Evolutionary conservation across 2,888 invertebrate genomes (phyloP).

Genomic region (Frankliniella intonsa): DNA sequence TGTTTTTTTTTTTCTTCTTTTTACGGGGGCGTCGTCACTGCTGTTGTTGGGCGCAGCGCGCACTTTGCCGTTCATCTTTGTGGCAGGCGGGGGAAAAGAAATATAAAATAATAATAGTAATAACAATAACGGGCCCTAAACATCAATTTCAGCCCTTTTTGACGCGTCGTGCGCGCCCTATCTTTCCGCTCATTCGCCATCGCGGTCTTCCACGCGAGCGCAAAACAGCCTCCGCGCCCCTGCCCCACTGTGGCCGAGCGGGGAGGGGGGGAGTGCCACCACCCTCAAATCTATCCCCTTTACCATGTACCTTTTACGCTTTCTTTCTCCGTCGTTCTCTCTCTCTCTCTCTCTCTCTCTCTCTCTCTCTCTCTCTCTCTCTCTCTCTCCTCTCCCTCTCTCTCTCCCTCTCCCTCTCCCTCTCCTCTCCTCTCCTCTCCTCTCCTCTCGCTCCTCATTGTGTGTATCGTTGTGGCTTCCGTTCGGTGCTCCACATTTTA

Average conservation of each 20-base stretch:
- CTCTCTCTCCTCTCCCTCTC: neutral
- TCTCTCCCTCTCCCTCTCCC: neutral
- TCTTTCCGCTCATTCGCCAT: conserved; percentile 1
- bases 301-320: too few relatives aligned
- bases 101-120: neutral
- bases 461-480: neutral
- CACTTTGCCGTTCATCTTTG: too few relatives aligned
- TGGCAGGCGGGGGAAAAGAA: neutral
- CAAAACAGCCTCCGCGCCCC: neutral
- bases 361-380: neutral
- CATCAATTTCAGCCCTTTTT: neutral
- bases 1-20: too few relatives aligned
- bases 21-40: too few relatives aligned
- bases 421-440: neutral
- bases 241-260: too few relatives aligned
- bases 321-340: too few relatives aligned
- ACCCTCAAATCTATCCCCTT: too few relatives aligned
- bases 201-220: neutral
- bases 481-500: neutral
- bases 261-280: too few relatives aligned
- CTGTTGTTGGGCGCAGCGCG: too few relatives aligned
- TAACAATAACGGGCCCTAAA: neutral
- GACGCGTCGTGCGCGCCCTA: neutral
- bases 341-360: too few relatives aligned
- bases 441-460: neutral